phyloP scores from a whole-genome alignment of 64 coral and sea anemone genomes.

The Acropora tenuis region DNA sequence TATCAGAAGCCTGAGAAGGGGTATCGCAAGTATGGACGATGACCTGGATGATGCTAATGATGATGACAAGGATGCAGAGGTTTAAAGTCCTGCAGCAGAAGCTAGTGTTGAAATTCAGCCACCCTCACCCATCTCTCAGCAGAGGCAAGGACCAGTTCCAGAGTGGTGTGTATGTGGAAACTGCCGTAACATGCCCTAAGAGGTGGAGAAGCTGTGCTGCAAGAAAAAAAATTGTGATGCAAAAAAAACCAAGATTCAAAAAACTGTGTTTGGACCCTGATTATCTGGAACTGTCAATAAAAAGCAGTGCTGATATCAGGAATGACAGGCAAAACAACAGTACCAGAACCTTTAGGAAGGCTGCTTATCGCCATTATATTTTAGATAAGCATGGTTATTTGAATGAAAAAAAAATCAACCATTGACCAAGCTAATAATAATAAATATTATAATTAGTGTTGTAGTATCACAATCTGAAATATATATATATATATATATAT shows the following conservation, averaged over 20 bases:
- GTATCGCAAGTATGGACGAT: no score
- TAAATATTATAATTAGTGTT: no score
- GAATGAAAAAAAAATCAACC: not conserved
- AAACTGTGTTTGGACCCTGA: not conserved
- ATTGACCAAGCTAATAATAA: not conserved
- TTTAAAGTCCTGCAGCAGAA: not conserved
- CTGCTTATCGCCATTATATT: not conserved
- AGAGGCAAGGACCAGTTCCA: not conserved
- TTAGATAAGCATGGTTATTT: slow-evolving; percentile 8
- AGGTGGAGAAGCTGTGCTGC: not conserved
- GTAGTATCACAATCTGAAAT: no score
- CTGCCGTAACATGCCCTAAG: not conserved
- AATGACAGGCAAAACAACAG: not conserved
- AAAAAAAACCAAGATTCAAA: not conserved
- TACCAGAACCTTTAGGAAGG: not conserved
- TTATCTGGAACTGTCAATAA: not conserved
- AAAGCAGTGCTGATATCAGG: not conserved
- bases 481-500: no score
- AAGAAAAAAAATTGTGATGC: not conserved
- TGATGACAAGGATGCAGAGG: not conserved
- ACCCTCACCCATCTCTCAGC: not conserved
- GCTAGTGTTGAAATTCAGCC: not conserved
- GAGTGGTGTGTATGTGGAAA: not conserved
- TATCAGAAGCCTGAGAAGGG: no score
- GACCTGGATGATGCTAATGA: not conserved